A percentile compares a stretch with the other conserved stretches of the same genome.
Conservation (phyloP, 2,797 vertebrate species). For the Okamejei kenojei region DNA sequence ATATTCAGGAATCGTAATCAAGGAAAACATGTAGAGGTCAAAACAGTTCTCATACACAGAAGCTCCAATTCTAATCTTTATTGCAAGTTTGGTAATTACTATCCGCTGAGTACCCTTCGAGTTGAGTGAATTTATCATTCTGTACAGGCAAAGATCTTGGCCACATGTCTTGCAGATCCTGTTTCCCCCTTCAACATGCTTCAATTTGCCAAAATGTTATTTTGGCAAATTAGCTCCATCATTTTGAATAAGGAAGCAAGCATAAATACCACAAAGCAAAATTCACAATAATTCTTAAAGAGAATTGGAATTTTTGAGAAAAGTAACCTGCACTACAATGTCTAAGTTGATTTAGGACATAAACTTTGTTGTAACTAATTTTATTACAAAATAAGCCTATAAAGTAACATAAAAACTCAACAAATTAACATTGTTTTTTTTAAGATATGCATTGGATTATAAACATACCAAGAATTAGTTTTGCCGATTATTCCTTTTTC, state of each 20-base stretch:
- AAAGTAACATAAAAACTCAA: background rate
- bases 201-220: background rate
- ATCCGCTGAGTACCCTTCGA: background rate
- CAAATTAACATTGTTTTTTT: background rate
- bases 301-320: background rate
- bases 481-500: constrained; percentile 51
- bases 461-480: constrained; percentile 53
- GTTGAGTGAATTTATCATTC: background rate
- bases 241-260: background rate
- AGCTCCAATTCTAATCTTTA: background rate
- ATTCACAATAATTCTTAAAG: background rate
- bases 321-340: background rate
- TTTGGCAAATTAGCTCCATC: background rate
- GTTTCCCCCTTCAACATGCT: no score
- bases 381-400: background rate
- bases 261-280: background rate
- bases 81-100: background rate
- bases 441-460: constrained; percentile 40
- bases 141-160: background rate
- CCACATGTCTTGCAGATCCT: background rate
- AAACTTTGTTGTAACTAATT: background rate
- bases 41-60: background rate
- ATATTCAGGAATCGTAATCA: background rate
- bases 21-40: background rate
- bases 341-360: no score